Base-by-base conservation (phyloP, 2,797 vertebrate genomes). In the Lutjanus argentimaculatus region DNA sequence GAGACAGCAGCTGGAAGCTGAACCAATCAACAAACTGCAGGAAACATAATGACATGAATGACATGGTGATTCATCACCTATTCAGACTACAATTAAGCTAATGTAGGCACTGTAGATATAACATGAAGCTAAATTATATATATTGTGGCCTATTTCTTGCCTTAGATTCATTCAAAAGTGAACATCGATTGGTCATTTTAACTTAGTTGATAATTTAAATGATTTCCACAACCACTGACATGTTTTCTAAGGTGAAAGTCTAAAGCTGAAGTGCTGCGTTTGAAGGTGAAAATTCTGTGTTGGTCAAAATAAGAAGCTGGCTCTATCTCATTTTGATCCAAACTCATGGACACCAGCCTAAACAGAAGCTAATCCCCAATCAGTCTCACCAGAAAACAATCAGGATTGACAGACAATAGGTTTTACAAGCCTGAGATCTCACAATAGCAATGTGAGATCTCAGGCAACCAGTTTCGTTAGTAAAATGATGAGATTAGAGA, bases 1-100 rank as follows among this genome's bases (percentile, higher is more conserved):
- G 21, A 46, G 48, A 52, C 17, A 40, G 67, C 61, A 21, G 72
- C 19, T 21, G 59, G 45, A 49, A 40, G 22, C 48, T 12, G 17
- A 55, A 56, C 67, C 55, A 66, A 75, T 75, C 61, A 70, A 71
- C 46, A 66, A 16, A 14, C 46, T 12, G 61, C n/a, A 59, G 45
- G 45, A 67, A 51, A 72, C 21, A 7, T 5, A 36, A 36, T 48
- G 40, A 76, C 21, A 7, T 5, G n/a, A 36, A 36, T 53, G 19
- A 75, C 65, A n/a, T 19, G 2, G 45, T 71, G 67, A 75, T 9
- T 67, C 62, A 71, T 49, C 66, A 19, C 8, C 51, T 30, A 45
- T 11, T 52, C 17, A 57, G 17, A 66, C 61, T 19, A 22, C 45
- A 8, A 19, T 67, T 13, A 36, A 46, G 14, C 45, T 9, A 42